phyloP scores from a whole-genome alignment of 2,888 invertebrate genomes.

The Apamea crenata region DNA sequence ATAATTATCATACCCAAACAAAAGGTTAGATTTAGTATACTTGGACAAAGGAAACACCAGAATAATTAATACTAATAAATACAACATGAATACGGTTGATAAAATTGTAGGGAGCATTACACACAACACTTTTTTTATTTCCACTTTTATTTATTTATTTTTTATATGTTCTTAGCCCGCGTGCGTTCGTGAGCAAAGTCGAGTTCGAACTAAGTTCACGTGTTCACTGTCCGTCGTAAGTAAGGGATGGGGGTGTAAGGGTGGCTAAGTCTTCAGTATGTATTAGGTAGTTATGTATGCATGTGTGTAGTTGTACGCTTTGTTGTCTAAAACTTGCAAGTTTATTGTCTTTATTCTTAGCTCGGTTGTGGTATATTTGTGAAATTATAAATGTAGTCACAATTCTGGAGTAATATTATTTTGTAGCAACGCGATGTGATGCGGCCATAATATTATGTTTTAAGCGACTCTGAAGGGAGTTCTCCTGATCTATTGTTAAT shows the following conservation, averaged over 20 bases:
- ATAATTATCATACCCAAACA: conserved; percentile 60
- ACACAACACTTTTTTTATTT: conserved; percentile 21
- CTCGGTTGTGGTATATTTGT: neutral
- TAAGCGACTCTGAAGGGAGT: neutral
- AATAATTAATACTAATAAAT: conserved; percentile 82
- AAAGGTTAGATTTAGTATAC: conserved; percentile 74
- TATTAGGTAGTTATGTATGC: conserved; percentile 27
- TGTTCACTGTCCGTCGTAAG: conserved; percentile 42
- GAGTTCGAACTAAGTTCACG: conserved; percentile 73
- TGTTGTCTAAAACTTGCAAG: conserved; percentile 1
- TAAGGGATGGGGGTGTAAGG: conserved; percentile 56
- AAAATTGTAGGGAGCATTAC: conserved; percentile 78
- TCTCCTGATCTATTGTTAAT: neutral
- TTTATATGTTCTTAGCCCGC: conserved; percentile 17
- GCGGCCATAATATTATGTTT: neutral
- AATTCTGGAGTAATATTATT: neutral
- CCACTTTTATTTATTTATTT: neutral
- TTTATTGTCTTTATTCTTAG: conserved; percentile 15
- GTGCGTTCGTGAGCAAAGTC: conserved; percentile 68
- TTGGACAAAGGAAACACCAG: conserved; percentile 85
- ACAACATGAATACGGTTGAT: conserved; percentile 83
- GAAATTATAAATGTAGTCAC: neutral
- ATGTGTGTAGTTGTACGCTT: neutral
- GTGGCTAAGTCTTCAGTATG: conserved; percentile 42
- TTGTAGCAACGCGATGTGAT: neutral